Evolutionary conservation across 2,797 vertebrate species (phyloP), one percentile per base, ranked within the genome.

Genomic region (Anabacerthia variegaticeps): DNA sequence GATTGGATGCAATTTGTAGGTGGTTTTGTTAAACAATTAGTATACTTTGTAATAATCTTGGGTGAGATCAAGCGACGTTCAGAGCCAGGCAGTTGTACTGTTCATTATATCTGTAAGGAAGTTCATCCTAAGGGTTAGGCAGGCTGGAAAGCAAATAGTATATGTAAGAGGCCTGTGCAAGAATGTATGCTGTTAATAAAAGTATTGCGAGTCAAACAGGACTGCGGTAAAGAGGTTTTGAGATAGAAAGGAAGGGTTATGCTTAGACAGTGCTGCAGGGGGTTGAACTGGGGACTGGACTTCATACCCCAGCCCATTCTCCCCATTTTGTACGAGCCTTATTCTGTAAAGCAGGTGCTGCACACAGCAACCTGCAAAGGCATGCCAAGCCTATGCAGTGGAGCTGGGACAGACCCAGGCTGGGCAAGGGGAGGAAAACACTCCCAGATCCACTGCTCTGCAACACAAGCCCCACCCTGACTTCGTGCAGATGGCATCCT

Each of bases 351-450:
- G 55, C 28, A 44, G 34, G 26, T 3, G 14, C 71, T 30, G 32
- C 22, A 28, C 0, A 1, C 1, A 79, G 59, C 19, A 48, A 1
- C 26, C 41, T 3, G 2, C 0, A 0, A 43, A 39, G 36, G 32
- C 3, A 7, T 0, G 8, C 39, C 5, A 5, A 2, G 20, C 0
- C 14, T 18, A 39, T 3, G 17, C 15, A 20, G 28, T 1, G 8
- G 32, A 67, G n/a, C 58, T 54, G 46, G 34, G 49, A 26, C 23
- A 72, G 54, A 28, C 14, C 15, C 28, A 12, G 49, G 26, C 22
- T 28, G 22, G 28, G 22, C 30, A 22, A 15, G 16, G 30, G 46
- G 10, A 88, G 44, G 36, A 59, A 52, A 17, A 56, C 0, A 2
- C 4, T 16, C 77, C 16, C 7, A 9, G 58, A n/a, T 65, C 27